Base-by-base conservation (phyloP, 2,888 invertebrate species). In the Ochropleura leucogaster region DNA sequence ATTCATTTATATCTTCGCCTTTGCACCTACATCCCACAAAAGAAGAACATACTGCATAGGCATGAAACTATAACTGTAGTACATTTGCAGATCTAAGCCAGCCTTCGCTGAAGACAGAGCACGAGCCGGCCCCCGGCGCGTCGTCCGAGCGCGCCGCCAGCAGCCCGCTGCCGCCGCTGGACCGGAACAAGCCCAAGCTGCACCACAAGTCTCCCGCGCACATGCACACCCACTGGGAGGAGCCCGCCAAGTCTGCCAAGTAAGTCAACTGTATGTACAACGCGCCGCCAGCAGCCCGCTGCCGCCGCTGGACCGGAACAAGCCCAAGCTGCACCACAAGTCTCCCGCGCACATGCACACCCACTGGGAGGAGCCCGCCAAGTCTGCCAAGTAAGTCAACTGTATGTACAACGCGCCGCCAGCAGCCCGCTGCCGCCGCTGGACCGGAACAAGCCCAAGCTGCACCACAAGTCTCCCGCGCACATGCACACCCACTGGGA, bases 71-170 rank as follows among this genome's bases (percentile, higher is more conserved):
- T 10, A 44, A 40, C 1, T 44, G 0, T 0, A 0, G 0, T 2
- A 0, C 14, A 0, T 30, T 4, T 12, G 81, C 87, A 98, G 98
- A 98, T 89, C 97, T 98, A 5, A 98, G 98, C 89, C 98, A 98
- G 90, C 98, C 98, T 0, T 98, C 98, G 0, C 93, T 98, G 74
- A 98, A 98, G 80, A 97, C 88, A 97, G 98, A 88, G 96, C 97
- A 88, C 4, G 70, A 30, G 57, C 57, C 79, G 53, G 70, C 71
- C 12, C 51, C 71, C 2, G 77, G 79, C 59, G 63, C 69, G 79
- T 4, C 72, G 18, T 68, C 70, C 70, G 77, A 81, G 76, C 77
- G 80, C 64, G 20, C 80, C 57, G 64, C 83, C 12, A 70, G 82
- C 53, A 84, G 89, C 68, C 82, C 86, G 9, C 83, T 68, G 77